Conservation (phyloP, 2,113 vertebrate genomes). For the Perca flavescens region DNA sequence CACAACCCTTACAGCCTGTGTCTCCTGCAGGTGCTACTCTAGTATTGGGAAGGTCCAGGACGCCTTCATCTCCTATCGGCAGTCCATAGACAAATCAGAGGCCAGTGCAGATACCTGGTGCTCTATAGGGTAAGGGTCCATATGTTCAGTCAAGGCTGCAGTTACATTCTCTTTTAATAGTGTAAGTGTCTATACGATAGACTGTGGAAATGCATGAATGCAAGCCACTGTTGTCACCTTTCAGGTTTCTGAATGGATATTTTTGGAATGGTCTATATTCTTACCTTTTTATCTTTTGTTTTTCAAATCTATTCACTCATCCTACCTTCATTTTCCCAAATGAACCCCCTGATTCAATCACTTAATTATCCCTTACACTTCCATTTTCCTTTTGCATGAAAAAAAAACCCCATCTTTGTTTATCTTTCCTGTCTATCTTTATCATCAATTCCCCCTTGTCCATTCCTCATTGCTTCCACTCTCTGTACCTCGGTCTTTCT, state of each 20-base stretch:
- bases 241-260: neutral
- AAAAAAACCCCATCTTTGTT: too few relatives aligned
- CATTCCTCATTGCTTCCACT: neutral
- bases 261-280: neutral
- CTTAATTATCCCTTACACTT: neutral
- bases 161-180: neutral
- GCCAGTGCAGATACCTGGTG: constrained; percentile 99
- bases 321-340: neutral
- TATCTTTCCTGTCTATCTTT: too few relatives aligned
- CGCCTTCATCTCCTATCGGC: constrained; percentile 99
- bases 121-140: constrained; percentile 96
- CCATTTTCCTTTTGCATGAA: neutral
- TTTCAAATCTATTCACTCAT: neutral
- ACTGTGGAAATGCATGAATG: neutral
- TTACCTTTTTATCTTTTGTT: neutral
- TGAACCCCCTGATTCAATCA: neutral
- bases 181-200: neutral
- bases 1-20: constrained; percentile 1
- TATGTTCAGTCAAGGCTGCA: neutral
- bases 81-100: constrained; percentile 99
- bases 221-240: neutral
- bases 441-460: neutral
- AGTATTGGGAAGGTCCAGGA: constrained; percentile 99
- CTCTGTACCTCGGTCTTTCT: neutral
- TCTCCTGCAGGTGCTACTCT: constrained; percentile 94